Percentiles rank a stretch among this genome's conserved stretches.
These are phyloP conservation scores for Pterocles gutturalis DNA, from an alignment of 2,113 vertebrate species.

Conservation along the genomic window DNA sequence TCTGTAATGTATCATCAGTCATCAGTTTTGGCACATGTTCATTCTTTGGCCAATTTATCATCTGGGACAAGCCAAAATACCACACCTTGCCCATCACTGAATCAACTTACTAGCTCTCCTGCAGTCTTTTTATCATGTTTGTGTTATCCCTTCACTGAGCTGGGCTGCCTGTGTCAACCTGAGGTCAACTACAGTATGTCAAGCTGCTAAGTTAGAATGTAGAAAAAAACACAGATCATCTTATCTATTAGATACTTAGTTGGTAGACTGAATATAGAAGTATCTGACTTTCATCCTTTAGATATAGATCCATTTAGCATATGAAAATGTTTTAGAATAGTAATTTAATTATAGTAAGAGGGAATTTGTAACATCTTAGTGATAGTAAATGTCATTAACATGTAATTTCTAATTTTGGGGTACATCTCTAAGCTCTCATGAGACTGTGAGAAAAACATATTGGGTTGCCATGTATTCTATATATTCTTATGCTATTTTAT, in stretches of 20 bases:
- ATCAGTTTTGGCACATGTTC: neutral
- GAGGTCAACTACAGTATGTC: constrained; percentile 86
- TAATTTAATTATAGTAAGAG: neutral
- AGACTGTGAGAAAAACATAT: neutral
- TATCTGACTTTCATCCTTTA: constrained; percentile 1
- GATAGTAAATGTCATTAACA: neutral
- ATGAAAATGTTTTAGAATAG: neutral
- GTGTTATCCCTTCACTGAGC: constrained; percentile 72
- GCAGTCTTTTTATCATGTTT: constrained; percentile 62
- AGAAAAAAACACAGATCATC: constrained; percentile 8
- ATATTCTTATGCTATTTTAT: neutral
- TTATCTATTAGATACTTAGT: neutral
- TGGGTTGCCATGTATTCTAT: neutral
- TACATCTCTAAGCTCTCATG: constrained; percentile 22
- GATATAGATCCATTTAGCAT: neutral
- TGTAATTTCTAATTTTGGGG: neutral
- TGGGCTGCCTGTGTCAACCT: constrained; percentile 81
- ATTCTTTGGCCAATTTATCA: neutral
- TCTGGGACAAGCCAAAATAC: constrained; percentile 11
- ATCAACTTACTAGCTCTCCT: neutral
- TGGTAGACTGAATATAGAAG: constrained; percentile 32
- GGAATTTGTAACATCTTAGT: neutral
- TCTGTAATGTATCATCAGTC: neutral
- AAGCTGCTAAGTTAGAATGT: constrained; percentile 71
- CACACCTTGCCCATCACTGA: neutral